Percentiles rank a stretch among this genome's conserved stretches.
Conservation (phyloP, 2,113 vertebrate species). For the Coturnix japonica region DNA sequence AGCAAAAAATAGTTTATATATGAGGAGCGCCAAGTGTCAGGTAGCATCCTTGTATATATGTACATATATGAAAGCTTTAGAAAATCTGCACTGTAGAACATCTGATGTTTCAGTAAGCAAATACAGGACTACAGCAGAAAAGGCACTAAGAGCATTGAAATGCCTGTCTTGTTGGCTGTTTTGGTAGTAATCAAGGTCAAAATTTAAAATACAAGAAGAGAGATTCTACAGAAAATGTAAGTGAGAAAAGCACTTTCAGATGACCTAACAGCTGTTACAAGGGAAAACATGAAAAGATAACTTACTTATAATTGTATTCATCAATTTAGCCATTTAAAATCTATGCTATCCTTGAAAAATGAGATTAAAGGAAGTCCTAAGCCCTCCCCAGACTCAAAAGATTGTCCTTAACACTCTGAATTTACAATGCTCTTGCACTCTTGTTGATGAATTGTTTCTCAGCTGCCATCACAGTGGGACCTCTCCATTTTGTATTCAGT, state of each 20-base stretch:
- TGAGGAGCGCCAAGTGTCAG: not conserved
- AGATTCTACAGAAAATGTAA: not conserved
- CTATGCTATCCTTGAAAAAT: not conserved
- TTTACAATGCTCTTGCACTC: not conserved
- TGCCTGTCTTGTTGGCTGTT: not conserved
- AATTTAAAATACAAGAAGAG: not conserved
- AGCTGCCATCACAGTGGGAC: conserved; percentile 24
- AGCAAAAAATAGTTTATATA: not conserved
- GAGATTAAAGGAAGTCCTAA: not conserved
- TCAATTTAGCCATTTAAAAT: not conserved
- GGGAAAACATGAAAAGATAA: not conserved
- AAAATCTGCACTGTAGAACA: not conserved
- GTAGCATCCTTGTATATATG: not conserved
- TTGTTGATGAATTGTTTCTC: conserved; percentile 30
- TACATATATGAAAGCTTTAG: not conserved
- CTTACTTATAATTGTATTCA: not conserved
- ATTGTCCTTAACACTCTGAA: not conserved
- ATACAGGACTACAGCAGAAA: not conserved
- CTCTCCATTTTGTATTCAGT: conserved; percentile 43
- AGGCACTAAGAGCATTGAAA: not conserved
- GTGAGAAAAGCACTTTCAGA: not conserved
- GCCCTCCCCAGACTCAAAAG: not conserved
- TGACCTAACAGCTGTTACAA: not conserved
- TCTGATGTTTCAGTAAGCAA: not conserved
- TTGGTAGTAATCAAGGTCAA: not conserved